Percentiles rank a stretch among this genome's conserved stretches.
Conservation (phyloP, 2,797 vertebrate genomes). For the Perodicticus potto region DNA sequence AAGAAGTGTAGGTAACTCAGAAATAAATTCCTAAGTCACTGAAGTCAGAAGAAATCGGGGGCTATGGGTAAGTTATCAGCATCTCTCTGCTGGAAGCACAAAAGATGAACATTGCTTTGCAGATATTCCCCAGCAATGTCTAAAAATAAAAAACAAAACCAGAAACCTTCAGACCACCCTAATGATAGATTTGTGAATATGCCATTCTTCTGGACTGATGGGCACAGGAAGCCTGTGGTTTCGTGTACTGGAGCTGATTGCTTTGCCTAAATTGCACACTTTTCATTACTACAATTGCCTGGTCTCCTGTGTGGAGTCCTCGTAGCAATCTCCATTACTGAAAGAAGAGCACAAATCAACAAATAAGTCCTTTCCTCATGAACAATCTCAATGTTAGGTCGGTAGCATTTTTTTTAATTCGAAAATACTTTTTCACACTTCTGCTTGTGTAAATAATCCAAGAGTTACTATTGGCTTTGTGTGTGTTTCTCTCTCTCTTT, state of each 20-base stretch:
- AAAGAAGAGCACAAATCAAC: not conserved
- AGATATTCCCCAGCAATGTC: not conserved
- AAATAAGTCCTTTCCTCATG: not conserved
- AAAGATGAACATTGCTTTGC: not conserved
- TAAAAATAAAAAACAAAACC: not conserved
- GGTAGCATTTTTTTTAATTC: not conserved
- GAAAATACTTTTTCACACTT: slow-evolving; percentile 4
- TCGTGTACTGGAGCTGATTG: not conserved
- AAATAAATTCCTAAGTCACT: slow-evolving; percentile 14
- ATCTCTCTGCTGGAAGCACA: not conserved
- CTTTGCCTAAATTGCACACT: slow-evolving; percentile 25
- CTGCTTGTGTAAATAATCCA: not conserved
- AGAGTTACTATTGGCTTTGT: not conserved
- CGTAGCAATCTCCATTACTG: not conserved
- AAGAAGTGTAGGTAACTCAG: not conserved
- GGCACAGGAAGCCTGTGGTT: not conserved
- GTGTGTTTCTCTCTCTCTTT: too few species aligned
- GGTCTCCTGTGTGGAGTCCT: not conserved
- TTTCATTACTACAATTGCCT: not conserved
- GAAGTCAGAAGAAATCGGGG: not conserved
- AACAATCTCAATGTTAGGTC: not conserved
- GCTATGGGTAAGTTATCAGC: not conserved
- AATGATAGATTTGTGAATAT: not conserved
- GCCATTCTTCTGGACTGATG: not conserved
- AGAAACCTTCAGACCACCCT: not conserved